Evolutionary conservation across 2,888 invertebrate genomes (phyloP), one percentile per base, ranked within the genome.

Genomic region (Eucera pruinosa): DNA sequence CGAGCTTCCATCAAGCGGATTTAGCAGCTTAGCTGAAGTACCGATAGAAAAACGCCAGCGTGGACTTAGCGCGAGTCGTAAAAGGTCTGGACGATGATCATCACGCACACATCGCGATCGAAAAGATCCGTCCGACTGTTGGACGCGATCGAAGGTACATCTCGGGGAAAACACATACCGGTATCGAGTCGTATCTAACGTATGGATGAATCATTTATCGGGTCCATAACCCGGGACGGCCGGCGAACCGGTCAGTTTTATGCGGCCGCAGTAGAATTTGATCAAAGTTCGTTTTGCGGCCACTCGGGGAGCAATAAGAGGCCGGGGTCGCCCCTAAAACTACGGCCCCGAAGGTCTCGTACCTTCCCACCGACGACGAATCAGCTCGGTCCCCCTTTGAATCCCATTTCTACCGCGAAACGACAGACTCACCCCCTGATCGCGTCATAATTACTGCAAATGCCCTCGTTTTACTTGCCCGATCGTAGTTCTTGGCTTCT

Each of bases 281-380:
- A 92, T 92, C 92, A 92, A 92, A 92, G 90, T 92, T 91, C 91
- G 91, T 91, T 92, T 92, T 92, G 92, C 92, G 91, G 91, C 88
- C 91, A 92, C 92, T 92, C 90, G 89, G 92, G 92, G 92, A 92
- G 92, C 90, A 92, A 92, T 92, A 92, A 92, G 91, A 74, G 82
- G 66, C 48, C 76, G 75, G 57, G n/a, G 77, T 83, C 85, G 80
- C 67, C 83, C 84, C 85, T 83, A 85, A 88, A 87, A 83, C 81
- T 83, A 77, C 77, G 79, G 67, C 82, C 79, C 72, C 84, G 69
- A 71, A 86, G 82, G 81, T 80, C 86, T 80, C 81, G 60, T 81
- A 76, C 77, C 79, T 70, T 85, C 69, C 72, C 50, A 33, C 67
- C 58, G 58, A 61, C 41, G 70, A 61, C 72, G 70, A 52, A 57